Evolutionary conservation across 2,113 vertebrate genomes (phyloP), one percentile per base, ranked within the genome.

Genomic region (Pyrgilauda ruficollis): DNA sequence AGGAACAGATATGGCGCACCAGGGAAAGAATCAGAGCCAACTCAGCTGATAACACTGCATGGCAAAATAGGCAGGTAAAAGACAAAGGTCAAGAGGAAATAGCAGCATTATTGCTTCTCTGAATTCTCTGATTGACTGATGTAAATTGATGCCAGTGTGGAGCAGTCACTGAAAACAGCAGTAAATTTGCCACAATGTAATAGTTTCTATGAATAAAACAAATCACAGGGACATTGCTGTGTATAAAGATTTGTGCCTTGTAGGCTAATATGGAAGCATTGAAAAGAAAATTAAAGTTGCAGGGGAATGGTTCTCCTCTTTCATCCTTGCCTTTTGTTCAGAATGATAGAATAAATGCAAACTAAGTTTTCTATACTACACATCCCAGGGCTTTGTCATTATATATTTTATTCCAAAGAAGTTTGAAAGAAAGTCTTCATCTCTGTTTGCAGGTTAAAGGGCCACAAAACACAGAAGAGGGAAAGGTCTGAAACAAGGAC

Each of bases 1-100:
- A 78, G 66, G 20, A 80, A 19, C 17, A 67, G 79, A 56, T 70
- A 67, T 0, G 9, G 23, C 56, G 84, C 23, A 46, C 17, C 4
- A 28, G 31, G 53, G 64, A 91, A 66, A 55, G 28, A 95, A 78
- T 70, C 46, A 72, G 37, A 33, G n/a, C 59, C 72, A 78, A 87
- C 63, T 85, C 27, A 17, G n/a, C 52, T 5, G 31, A 80, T 96
- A 97, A 79, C 50, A 43, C 16, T 66, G 64, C 79, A 76, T 5
- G 11, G 35, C 27, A 53, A 68, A 94, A 81, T 19, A 90, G 44
- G 30, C 30, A 82, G 52, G 53, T 46, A 79, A 62, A 73, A 85
- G 56, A 47, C 81, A 91, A 97, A 95, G 82, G 80, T 96, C 82
- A 94, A 66, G 58, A 56, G 30, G 35, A 55, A 81, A 26, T 39